Evolutionary conservation across 1,140 invertebrate genomes (phyloP), one percentile per base, ranked within the genome.

Genomic region (Choristoneura fumiferana): DNA sequence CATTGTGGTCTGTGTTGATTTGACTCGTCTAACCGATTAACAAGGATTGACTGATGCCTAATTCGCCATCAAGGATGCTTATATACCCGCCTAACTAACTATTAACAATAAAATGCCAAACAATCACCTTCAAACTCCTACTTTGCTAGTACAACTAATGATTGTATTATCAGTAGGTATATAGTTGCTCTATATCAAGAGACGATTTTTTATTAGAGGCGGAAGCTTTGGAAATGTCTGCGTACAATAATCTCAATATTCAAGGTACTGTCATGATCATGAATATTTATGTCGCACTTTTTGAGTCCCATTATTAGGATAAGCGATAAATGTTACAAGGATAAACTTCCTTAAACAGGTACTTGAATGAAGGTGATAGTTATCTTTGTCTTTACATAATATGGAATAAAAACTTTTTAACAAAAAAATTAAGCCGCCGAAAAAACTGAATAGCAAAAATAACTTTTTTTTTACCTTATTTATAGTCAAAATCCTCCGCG

Each of bases 1-100:
- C 83, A 85, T 88, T 73, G 71, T 89, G 87, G 85, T 91, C 84
- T 89, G 86, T 89, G 84, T 89, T 89, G 84, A 70, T 63, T 71
- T 70, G 18, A 8, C 17, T 49, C n/a, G 54, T 63, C 63, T 69
- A 68, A 73, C 70, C 73, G 73, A 80, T 64, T 59, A 73, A 65
- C 29, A 58, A 60, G 71, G 70, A 81, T 79, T 71, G 72, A 87
- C 74, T 86, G 83, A 84, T 84, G 79, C 63, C 65, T 61, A 65
- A 69, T 37, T 63, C 56, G 15, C 38, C 6, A 45, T 35, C 29
- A 37, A 63, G 38, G 64, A 76, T 69, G 64, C 62, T 84, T 87
- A 68, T 87, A 87, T 87, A 87, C 10, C 39, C 53, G 45, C 56
- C 62, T 68, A 62, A 64, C 14, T 39, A 59, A 53, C 49, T 49